Base-by-base conservation (phyloP, 2,888 invertebrate species). In the Mesochorus sp. region DNA sequence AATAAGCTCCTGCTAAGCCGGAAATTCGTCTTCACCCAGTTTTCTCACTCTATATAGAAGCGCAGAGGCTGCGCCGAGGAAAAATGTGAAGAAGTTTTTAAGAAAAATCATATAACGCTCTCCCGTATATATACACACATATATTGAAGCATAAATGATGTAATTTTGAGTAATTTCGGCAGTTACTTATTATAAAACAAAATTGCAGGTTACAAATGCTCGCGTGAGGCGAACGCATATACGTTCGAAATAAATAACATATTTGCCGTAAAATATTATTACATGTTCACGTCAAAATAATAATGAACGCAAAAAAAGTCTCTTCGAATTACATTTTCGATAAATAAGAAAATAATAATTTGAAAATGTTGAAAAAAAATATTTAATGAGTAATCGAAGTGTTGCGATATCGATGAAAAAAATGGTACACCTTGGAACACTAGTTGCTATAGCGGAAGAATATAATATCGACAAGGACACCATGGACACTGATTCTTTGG, bases 401-500 rank as follows among this genome's bases (percentile, higher is more conserved):
- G 31, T 24, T 53, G 24, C 10, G 59, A 31, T 12, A 19, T 34
- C 21, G 44, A 24, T 44, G 3, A 12, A 37, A 6, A 81, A 81
- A 81, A 88, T 86, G 86, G 80, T 88, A 68, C 84, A 83, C 64
- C 79, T 85, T 59, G 85, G 81, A 78, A 82, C 82, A 71, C 81
- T 88, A 75, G 82, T 86, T 53, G 85, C 84, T 77, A 87, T 87
- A 64, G 88, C 88, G 89, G 88, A 88, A 75, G 88, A 88, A 79
- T 84, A 82, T 78, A 85, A 88, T 55, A 72, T 82, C 74, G 84
- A 85, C 62, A 84, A 84, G 68, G 88, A 90, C 72, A 85, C 84
- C 61, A 85, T 90, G 82, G 91, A 91, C 57, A 85, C 87, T 55
- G 91, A 91, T 82, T 91, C 91, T 24, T 82, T 91, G 68, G 89